Base-by-base conservation (phyloP, 1,140 invertebrate genomes). In the Anagrus nilaparvatae region DNA sequence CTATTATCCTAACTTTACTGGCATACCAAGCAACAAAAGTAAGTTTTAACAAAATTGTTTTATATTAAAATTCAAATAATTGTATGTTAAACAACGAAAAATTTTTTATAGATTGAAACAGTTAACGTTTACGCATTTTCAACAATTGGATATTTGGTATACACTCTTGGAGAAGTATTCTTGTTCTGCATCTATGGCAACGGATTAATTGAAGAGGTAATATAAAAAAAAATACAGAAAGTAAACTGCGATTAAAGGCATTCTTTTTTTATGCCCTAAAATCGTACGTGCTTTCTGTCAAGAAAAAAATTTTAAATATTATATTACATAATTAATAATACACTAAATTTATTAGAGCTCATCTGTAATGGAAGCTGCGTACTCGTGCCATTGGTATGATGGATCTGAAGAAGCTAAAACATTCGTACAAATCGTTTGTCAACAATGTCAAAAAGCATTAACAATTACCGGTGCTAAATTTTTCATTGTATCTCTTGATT, bases 361-460 rank as follows among this genome's bases (percentile, higher is more conserved):
- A 51, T 87, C 84, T 2, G 84, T 88, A 3, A 87, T 88, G 84
- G 84, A 88, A 67, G 85, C 84, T 2, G 85, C 85, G 1, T 88
- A 88, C 60, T 85, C 82, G 14, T 87, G 84, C 51, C 84, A 86
- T 44, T 88, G 84, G 84, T 88, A 88, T 54, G 84, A 87, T 51
- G 84, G 85, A 3, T 87, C 84, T 0, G 85, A 88, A 56, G 85
- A 88, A 54, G 84, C 85, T 0, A 88, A 88, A 56, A 87, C 84
- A 14, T 88, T 88, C 59, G 83, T 88, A 1, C 84, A 88, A 63
- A 88, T 88, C 51, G 84, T 88, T n/a, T 87, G 85, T 60, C 85
- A 88, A 53, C 84, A 88, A 55, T 87, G 85, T 64, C 85, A 88
- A 61, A 87, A 87, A 58, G 81, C 84, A 0, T 79, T 88, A 75